Percentiles rank a stretch among this genome's conserved stretches.
phyloP scores from a whole-genome alignment of 2,888 invertebrate genomes.

The Microctonus hyperodae region DNA sequence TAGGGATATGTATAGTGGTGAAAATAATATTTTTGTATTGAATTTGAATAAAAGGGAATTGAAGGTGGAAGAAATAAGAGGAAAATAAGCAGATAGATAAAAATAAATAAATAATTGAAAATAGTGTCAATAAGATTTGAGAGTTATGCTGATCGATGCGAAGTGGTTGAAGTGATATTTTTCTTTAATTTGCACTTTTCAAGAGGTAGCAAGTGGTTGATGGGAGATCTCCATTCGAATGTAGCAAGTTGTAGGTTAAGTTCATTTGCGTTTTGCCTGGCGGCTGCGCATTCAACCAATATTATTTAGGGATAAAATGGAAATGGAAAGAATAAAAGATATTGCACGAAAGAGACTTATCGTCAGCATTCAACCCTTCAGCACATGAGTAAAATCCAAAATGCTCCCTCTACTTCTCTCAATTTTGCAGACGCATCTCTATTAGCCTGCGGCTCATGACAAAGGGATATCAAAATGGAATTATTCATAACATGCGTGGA shows the following conservation, averaged over 20 bases:
- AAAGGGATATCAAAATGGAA: conserved; percentile 57
- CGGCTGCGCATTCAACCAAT: conserved; percentile 60
- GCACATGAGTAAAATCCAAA: conserved; percentile 17
- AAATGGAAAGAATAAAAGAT: conserved; percentile 34
- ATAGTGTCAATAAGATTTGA: conserved; percentile 19
- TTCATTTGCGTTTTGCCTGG: conserved; percentile 60
- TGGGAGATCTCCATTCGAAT: too few relatives aligned
- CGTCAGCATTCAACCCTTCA: conserved; percentile 35
- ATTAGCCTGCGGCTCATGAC: conserved; percentile 39
- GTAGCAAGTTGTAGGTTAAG: conserved; percentile 24
- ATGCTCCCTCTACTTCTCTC: conserved; percentile 33
- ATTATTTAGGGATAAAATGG: conserved; percentile 34
- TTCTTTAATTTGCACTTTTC: conserved; percentile 50
- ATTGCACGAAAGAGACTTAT: conserved; percentile 44
- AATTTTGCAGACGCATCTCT: conserved; percentile 33
- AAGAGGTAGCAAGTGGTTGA: conserved; percentile 21
- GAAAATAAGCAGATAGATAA: not conserved
- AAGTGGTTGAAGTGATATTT: conserved; percentile 51
- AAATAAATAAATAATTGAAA: not conserved
- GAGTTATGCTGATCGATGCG: conserved; percentile 26
- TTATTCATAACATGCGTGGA: conserved; percentile 50
- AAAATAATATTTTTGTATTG: too few relatives aligned
- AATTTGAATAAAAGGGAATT: too few relatives aligned
- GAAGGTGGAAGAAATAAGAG: too few relatives aligned
- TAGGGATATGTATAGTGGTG: too few relatives aligned